Percentiles rank a stretch among this genome's conserved stretches.
Evolutionary conservation across 2,797 vertebrate genomes (phyloP).

Genomic region (Xyrichtys novacula): DNA sequence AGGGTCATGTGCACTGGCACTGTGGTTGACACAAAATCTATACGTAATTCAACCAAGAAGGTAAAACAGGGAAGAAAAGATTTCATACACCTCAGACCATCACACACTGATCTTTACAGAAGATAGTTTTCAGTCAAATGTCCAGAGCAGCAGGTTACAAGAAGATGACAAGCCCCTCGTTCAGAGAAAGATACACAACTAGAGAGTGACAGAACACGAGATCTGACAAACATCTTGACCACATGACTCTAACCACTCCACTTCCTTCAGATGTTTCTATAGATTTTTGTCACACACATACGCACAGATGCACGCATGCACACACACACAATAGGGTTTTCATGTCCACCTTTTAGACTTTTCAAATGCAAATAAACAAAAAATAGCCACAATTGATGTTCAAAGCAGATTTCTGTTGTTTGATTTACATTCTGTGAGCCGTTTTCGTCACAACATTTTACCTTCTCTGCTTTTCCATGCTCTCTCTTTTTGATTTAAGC

Average conservation of each 20-base stretch:
- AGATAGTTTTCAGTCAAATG: background rate
- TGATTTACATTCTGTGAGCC: no score
- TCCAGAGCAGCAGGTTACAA: background rate
- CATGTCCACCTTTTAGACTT: background rate
- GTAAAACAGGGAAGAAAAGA: conserved; percentile 8
- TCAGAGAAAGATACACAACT: conserved; percentile 55
- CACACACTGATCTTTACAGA: conserved; percentile 2
- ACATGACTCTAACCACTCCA: conserved; percentile 82
- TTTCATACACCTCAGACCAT: conserved; percentile 11
- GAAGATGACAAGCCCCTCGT: conserved; percentile 13
- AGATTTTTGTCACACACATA: conserved; percentile 71
- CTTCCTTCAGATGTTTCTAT: conserved; percentile 81
- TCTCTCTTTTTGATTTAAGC: no score
- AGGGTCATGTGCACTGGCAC: conserved; percentile 80
- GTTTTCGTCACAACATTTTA: no score
- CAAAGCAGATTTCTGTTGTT: no score
- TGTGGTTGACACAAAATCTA: conserved; percentile 63
- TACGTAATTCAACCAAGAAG: conserved; percentile 25
- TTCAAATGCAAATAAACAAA: conserved; percentile 11
- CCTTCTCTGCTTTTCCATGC: no score
- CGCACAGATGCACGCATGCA: conserved; percentile 27
- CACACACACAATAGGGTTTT: conserved; percentile 1
- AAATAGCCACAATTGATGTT: no score
- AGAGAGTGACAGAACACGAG: conserved; percentile 65
- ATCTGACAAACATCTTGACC: conserved; percentile 82